Evolutionary conservation across 92 coral and sea anemone species (phyloP).

Genomic region (Palythoa grandis): DNA sequence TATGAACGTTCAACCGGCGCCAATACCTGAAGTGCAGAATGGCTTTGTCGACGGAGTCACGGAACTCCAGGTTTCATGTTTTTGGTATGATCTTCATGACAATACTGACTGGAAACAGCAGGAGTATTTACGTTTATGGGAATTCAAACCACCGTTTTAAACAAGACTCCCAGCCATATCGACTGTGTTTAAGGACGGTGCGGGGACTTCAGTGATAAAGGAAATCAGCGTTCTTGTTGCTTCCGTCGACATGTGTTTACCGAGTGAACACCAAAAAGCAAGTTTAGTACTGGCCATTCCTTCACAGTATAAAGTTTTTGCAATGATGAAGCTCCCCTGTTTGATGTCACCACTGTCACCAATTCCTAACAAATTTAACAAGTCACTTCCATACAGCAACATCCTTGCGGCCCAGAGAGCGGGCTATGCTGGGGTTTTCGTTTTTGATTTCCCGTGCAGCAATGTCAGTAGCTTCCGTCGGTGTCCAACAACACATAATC

Average conservation of each 20-base stretch:
- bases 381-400: background rate
- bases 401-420: constrained; percentile 13
- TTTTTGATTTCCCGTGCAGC: too few relatives aligned
- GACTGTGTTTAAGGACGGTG: background rate
- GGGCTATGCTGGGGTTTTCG: constrained; percentile 4
- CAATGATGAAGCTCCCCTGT: background rate
- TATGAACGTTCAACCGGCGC: background rate
- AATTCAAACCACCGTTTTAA: background rate
- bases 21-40: background rate
- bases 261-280: background rate
- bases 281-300: background rate
- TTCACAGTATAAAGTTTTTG: background rate
- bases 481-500: background rate
- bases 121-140: too few relatives aligned
- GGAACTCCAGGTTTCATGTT: background rate
- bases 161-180: background rate
- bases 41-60: background rate
- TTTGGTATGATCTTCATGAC: background rate
- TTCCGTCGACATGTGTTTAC: constrained; percentile 3
- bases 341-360: too few relatives aligned
- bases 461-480: background rate
- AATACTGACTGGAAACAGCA: too few relatives aligned
- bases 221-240: background rate
- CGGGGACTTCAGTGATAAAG: background rate
- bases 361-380: background rate